Evolutionary conservation across 2,113 vertebrate species (phyloP), one percentile per base, ranked within the genome.

Genomic region (Dryoscopus gambensis): DNA sequence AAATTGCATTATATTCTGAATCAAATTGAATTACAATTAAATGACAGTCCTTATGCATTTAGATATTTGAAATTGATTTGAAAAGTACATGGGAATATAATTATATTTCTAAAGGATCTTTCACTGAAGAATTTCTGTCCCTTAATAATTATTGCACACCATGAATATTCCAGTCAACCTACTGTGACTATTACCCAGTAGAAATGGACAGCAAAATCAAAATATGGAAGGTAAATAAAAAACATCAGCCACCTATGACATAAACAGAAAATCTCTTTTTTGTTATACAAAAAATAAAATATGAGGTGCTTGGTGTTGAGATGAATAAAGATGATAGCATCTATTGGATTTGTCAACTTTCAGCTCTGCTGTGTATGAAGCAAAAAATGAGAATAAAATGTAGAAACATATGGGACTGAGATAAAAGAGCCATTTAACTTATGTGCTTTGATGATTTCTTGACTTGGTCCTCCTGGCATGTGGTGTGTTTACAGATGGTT

Each of bases 1-100:
- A 96, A 96, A 97, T 95, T 90, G 53, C 64, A 90, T 93, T 96
- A 82, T 83, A 75, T 95, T 90, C 87, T 84, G 81, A 78, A 90
- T 86, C 80, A 96, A 96, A 97, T 87, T 85, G 92, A 94, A 57
- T 97, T 96, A 89, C 59, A 93, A 55, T 96, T 97, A 69, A 53
- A 73, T 89, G 84, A 86, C 81, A 93, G 56, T 87, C 40, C n/a
- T 94, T 80, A 75, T 84, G 67, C 67, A 81, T 94, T 97, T 96
- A 79, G 52, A 63, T 91, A 95, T 92, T 96, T 95, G 70, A 97
- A 97, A 96, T 49, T 88, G 69, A 73, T 97, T 97, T 73, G 90
- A 78, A 87, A 96, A 64, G 16, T 89, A 35, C 31, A 74, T 79
- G 44, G 35, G n/a, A 78, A 31, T 85, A 68, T 89, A 71, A 85